These are phyloP conservation scores for Varanus komodoensis DNA, from an alignment of 2,113 vertebrate species.

Conservation along the genomic window DNA sequence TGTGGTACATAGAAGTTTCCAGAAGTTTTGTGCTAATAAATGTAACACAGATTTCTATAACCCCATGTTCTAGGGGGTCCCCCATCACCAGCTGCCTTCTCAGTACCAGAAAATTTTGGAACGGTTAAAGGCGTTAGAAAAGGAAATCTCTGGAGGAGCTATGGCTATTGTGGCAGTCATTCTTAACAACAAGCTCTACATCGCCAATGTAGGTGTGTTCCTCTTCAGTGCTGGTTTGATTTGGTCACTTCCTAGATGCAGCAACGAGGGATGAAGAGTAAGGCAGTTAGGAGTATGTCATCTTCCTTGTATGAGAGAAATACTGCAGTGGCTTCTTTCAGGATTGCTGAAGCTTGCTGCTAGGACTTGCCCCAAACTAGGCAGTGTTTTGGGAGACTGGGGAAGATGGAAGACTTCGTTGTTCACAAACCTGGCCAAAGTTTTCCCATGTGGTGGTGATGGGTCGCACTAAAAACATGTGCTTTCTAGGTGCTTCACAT, in stretches of 20 bases:
- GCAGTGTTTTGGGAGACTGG: not conserved
- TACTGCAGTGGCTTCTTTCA: not conserved
- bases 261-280: not conserved
- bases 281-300: not conserved
- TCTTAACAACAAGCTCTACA: constrained; percentile 93
- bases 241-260: not conserved
- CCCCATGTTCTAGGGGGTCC: constrained; percentile 78
- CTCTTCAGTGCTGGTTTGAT: constrained; percentile 22
- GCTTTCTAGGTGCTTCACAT: constrained; percentile 19
- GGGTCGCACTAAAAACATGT: constrained; percentile 15
- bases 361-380: not conserved
- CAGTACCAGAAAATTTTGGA: constrained; percentile 95
- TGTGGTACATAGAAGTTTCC: not conserved
- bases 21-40: not conserved
- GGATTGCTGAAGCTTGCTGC: constrained; percentile 11
- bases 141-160: constrained; percentile 94
- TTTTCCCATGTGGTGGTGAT: constrained; percentile 12
- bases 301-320: not conserved
- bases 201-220: constrained; percentile 93
- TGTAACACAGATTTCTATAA: constrained; percentile 17
- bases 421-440: not conserved
- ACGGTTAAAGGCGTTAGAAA: constrained; percentile 88
- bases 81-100: constrained; percentile 86
- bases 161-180: constrained; percentile 93
- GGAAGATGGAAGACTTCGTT: not conserved